phyloP scores from a whole-genome alignment of 2,797 vertebrate genomes.

The Sebastes trivittatus region DNA sequence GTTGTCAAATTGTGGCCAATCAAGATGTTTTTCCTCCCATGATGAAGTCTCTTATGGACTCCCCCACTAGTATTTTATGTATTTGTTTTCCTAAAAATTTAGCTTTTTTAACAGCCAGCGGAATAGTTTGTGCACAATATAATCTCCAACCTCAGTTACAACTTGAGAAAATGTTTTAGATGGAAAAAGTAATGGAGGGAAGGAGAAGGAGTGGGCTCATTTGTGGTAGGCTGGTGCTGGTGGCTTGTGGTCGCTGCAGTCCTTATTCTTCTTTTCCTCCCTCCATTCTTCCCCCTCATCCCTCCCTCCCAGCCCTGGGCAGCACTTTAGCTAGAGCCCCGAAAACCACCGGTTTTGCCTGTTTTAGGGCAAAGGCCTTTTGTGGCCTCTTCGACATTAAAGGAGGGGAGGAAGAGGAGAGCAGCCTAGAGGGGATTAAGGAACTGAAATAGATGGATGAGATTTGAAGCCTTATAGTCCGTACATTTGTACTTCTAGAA shows the following conservation, averaged over 20 bases:
- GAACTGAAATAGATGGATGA: conserved; percentile 56
- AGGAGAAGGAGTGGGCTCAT: conserved; percentile 68
- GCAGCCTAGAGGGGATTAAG: conserved; percentile 51
- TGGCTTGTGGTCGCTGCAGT: conserved; percentile 64
- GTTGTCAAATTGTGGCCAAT: neutral
- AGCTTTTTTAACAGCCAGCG: conserved; percentile 43
- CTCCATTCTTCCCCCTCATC: conserved; percentile 69
- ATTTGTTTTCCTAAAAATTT: conserved; percentile 47
- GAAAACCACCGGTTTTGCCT: conserved; percentile 60
- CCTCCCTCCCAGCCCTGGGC: conserved; percentile 40
- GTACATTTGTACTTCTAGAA: conserved; percentile 33
- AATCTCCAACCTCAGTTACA: conserved; percentile 57
- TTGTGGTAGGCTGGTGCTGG: conserved; percentile 70
- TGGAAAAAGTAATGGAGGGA: conserved; percentile 72
- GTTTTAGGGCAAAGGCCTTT: conserved; percentile 60
- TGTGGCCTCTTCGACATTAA: conserved; percentile 65
- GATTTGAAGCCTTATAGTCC: conserved; percentile 20
- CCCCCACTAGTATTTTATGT: neutral
- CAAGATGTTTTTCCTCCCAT: neutral
- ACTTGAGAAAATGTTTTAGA: conserved; percentile 67
- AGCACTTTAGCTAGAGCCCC: conserved; percentile 64
- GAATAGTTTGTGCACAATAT: conserved; percentile 58
- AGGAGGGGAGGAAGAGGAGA: conserved; percentile 36
- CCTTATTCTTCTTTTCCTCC: conserved; percentile 57
- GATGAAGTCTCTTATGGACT: neutral